These are phyloP conservation scores for Pomatorhinus ruficollis DNA, from an alignment of 2,113 vertebrate genomes.

Conservation along the genomic window DNA sequence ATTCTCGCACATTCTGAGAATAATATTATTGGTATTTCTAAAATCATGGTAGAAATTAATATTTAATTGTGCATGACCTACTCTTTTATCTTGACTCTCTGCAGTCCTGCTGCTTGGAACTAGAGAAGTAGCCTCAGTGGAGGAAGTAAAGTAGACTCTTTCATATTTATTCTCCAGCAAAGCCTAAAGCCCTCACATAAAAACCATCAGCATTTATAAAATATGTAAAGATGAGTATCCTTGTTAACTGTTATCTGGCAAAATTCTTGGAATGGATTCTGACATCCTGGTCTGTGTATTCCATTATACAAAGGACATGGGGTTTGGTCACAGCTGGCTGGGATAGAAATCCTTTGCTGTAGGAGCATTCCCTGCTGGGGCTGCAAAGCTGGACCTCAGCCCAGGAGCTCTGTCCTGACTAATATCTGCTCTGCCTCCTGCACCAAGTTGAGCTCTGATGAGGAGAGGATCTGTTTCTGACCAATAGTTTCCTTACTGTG, in stretches of 20 bases:
- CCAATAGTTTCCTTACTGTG: neutral
- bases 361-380: constrained; percentile 25
- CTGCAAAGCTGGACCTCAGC: constrained; percentile 40
- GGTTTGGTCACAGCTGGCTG: neutral
- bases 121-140: neutral
- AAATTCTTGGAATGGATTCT: neutral
- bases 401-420: neutral
- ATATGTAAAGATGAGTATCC: constrained; percentile 8
- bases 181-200: neutral
- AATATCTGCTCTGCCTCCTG: neutral
- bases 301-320: neutral
- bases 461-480: neutral
- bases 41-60: neutral
- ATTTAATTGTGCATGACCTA: constrained; percentile 19
- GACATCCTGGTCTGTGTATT: constrained; percentile 19
- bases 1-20: neutral
- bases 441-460: neutral
- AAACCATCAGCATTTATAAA: constrained; percentile 14
- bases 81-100: constrained; percentile 21
- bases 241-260: constrained; percentile 31
- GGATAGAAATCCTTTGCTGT: neutral
- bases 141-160: constrained; percentile 8
- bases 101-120: neutral
- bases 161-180: neutral
- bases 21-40: neutral